Base-by-base conservation (phyloP, 2,113 vertebrate species). In the Rostratula benghalensis region DNA sequence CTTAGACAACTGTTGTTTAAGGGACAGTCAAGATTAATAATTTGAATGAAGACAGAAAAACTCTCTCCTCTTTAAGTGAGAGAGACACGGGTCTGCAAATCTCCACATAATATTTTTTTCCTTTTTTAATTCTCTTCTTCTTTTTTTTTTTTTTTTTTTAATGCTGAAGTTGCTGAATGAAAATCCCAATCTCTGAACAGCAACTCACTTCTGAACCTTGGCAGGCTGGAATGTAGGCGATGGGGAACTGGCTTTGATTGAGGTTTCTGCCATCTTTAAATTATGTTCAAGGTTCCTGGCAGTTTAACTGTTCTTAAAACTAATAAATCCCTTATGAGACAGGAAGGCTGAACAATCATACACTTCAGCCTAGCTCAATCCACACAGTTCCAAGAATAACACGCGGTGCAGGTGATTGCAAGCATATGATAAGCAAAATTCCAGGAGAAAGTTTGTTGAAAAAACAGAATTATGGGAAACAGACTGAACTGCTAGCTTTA, bases 311-410 rank as follows among this genome's bases (percentile, higher is more conserved):
- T 15, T 87, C 69, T 69, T 60, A 37, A 50, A 87, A 79, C 83
- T 45, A 97, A 75, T 68, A 90, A 94, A 93, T 57, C 64, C 69
- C 69, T 82, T 68, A 28, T 45, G 69, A 92, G 65, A 90, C 56
- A 87, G 45, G 27, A 64, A 71, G 57, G 43, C 28, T 92, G 69
- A 87, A 75, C 77, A 83, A 71, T 33, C 48, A 25, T 5, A 35
- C 43, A 48, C 35, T 68, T 87, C 69, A 79, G 61, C 79, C 53
- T 37, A 74, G 28, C 39, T 74, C 43, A 3, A 31, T 37, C 80
- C 76, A 35, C 37, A 33, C 2, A 61, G 64, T 22, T 84, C 65
- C 61, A 87, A 57, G 39, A 93, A 83, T 35, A 89, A 84, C 48
- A 53, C 57, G 39, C 65, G 89, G 86, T 5, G 41, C 65, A 89